Evolutionary conservation across 2,797 vertebrate genomes (phyloP), one percentile per base, ranked within the genome.

Genomic region (Cirrhinus mrigala): DNA sequence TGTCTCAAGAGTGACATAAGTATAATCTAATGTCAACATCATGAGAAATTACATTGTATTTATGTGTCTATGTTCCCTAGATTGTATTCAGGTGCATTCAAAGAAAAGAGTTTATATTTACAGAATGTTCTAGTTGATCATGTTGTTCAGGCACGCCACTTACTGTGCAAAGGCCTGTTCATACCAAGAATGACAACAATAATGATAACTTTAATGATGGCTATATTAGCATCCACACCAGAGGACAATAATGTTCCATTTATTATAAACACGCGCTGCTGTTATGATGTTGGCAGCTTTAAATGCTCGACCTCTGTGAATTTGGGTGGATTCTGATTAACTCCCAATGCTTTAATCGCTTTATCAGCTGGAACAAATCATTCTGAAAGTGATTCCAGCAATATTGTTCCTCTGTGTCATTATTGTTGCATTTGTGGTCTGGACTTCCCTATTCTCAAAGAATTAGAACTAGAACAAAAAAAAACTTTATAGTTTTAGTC

Each of bases 1-100:
- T 33, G 48, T 10, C 8, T 75, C 68, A 3, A 40, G 62, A 52
- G 11, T 69, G 22, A 69, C n/a, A 52, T 81, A 54, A 69, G 9
- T 29, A 48, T 44, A 71, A 82, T 82, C 10, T 37, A 71, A 73
- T 44, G 37, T 56, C 68, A 82, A 46, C n/a, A 73, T 73, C 52
- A 44, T 73, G 52, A 82, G 15, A 75, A 52, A 82, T 82, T 58
- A 48, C 18, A 60, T 40, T 75, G 70, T 20, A 44, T 48, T 15
- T 22, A 44, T 48, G 52, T 74, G n/a, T 60, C 18, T 16, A 16
- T 78, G 37, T 48, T 74, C 12, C 10, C 15, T 66, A 48, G 20
- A 64, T 33, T 44, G 64, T 6, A 40, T 77, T 68, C 73, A 54
- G 46, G 48, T 76, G 22, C 76, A 22, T 27, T 22, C 22, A 50